Evolutionary conservation across 2,888 invertebrate genomes (phyloP).

Genomic region (Sturmia bella): DNA sequence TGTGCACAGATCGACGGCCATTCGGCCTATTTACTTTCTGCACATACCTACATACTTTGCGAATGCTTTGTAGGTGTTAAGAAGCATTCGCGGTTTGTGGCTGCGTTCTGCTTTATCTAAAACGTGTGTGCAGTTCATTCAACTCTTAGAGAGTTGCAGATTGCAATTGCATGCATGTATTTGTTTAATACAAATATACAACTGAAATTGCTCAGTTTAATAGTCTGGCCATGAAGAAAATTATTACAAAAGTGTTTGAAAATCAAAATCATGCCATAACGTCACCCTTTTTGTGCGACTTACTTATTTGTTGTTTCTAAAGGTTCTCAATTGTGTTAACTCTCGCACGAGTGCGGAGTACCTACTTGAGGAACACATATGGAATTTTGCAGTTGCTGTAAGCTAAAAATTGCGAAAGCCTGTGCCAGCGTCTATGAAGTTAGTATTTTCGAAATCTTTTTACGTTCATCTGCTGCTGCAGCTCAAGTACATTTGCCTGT

Average conservation of each 20-base stretch:
- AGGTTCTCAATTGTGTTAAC: no score
- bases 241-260: conserved; percentile 1
- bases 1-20: no score
- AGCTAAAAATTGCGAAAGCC: conserved; percentile 1
- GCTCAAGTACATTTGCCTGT: neutral
- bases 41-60: no score
- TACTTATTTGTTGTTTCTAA: no score
- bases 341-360: no score
- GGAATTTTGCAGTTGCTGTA: neutral
- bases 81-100: no score
- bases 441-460: neutral
- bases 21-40: no score
- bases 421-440: conserved; percentile 2
- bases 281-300: no score
- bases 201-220: neutral
- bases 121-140: conserved; percentile 39
- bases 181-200: neutral
- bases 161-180: conserved; percentile 19
- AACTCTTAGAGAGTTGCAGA: conserved; percentile 41
- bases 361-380: neutral
- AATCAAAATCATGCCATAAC: neutral
- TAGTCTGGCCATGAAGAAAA: neutral
- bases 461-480: conserved; percentile 28
- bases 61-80: no score
- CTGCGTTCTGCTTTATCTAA: conserved; percentile 20